Conservation (phyloP, 2,797 vertebrate genomes). For the Pipistrellus nathusii region DNA sequence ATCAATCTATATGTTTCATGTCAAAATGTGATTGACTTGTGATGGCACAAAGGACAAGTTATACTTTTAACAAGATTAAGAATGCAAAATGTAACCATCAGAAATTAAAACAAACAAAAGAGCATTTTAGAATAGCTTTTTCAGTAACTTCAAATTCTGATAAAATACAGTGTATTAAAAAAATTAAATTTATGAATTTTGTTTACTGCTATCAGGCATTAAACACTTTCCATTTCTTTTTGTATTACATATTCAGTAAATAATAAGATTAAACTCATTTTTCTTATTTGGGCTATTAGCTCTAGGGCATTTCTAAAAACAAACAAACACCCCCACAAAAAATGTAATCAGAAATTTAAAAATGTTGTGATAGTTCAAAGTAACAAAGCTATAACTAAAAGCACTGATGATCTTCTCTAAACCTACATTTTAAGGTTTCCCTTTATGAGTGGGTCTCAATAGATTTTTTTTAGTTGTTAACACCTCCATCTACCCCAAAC, state of each 20-base stretch:
- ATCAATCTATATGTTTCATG: slow-evolving; percentile 53
- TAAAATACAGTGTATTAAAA: slow-evolving; percentile 73
- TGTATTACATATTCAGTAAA: slow-evolving; percentile 70
- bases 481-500: background rate
- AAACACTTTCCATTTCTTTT: slow-evolving; percentile 76
- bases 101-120: slow-evolving; percentile 51
- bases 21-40: slow-evolving; percentile 45
- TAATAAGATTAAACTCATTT: slow-evolving; percentile 79
- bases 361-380: slow-evolving; percentile 70
- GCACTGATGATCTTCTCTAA: background rate
- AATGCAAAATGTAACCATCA: slow-evolving; percentile 46
- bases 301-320: slow-evolving; percentile 61
- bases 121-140: slow-evolving; percentile 53
- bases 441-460: slow-evolving; percentile 29
- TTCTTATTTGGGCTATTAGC: slow-evolving; percentile 79
- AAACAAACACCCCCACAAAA: slow-evolving; percentile 26
- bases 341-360: slow-evolving; percentile 71
- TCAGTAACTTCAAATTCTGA: slow-evolving; percentile 52
- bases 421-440: slow-evolving; percentile 25
- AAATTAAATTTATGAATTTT: slow-evolving; percentile 81
- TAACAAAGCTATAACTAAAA: slow-evolving; percentile 41
- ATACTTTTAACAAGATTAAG: slow-evolving; percentile 63
- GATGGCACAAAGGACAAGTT: slow-evolving; percentile 35
- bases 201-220: slow-evolving; percentile 82
- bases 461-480: slow-evolving; percentile 26